A percentile compares a stretch with the other conserved stretches of the same genome.
These are phyloP conservation scores for Elachura formosa DNA, from an alignment of 2,113 vertebrate species.

Conservation along the genomic window DNA sequence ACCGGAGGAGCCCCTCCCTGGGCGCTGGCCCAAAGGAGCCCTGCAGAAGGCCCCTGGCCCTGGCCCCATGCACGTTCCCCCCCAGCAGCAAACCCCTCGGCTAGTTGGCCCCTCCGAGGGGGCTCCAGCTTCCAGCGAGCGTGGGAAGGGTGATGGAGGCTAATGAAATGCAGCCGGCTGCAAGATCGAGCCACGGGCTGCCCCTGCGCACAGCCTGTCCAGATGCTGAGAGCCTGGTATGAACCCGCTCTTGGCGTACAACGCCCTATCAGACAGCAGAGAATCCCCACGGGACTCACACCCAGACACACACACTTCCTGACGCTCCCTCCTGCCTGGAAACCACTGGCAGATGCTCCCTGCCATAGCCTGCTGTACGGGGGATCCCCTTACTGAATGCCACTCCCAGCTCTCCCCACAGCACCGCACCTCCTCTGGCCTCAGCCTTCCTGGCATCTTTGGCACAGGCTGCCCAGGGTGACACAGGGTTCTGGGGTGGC, in stretches of 20 bases:
- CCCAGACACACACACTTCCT: not conserved
- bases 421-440: not conserved
- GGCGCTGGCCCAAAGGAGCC: constrained; percentile 50
- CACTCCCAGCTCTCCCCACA: not conserved
- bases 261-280: not conserved
- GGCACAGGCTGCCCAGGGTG: not conserved
- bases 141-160: constrained; percentile 41
- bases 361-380: accelerated
- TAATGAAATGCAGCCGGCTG: not conserved
- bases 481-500: not conserved
- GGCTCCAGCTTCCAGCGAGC: constrained; percentile 1
- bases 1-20: constrained; percentile 56
- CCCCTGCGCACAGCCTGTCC: not conserved
- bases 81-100: not conserved
- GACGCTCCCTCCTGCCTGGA: not conserved
- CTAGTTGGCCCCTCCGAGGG: not conserved
- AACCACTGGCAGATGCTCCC: not conserved
- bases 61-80: not conserved
- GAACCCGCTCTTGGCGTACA: not conserved
- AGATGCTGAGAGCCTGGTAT: not conserved
- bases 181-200: accelerated
- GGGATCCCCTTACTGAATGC: accelerated
- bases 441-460: not conserved
- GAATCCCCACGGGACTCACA: not conserved
- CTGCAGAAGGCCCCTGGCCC: constrained; percentile 20